Conservation (phyloP, 2,888 invertebrate species). For the Apodemia hepburni region DNA sequence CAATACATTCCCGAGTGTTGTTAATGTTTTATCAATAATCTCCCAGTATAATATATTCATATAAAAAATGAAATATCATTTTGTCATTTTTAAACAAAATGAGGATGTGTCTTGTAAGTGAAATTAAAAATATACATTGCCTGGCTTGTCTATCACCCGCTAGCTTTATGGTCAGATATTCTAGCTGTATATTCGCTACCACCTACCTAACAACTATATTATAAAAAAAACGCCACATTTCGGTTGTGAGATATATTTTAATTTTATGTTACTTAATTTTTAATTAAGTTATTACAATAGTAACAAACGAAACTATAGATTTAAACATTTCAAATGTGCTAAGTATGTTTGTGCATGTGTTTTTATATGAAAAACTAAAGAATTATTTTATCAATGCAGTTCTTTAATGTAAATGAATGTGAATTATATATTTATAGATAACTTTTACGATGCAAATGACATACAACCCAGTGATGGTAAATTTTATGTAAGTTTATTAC, state of each 20-base stretch:
- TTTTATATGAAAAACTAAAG: constrained; percentile 1
- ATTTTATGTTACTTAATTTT: constrained; percentile 20
- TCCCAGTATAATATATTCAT: too few relatives aligned
- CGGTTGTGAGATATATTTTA: constrained; percentile 18
- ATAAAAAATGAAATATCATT: too few relatives aligned
- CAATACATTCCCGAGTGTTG: too few relatives aligned
- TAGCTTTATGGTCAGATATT: neutral
- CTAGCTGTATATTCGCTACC: neutral
- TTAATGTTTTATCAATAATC: too few relatives aligned
- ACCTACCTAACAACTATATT: constrained; percentile 5
- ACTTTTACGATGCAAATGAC: neutral
- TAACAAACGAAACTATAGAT: constrained; percentile 9
- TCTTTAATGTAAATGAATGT: neutral
- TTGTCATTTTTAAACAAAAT: too few relatives aligned
- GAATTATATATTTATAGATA: constrained; percentile 8
- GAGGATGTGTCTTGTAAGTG: too few relatives aligned
- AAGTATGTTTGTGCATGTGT: neutral
- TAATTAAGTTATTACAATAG: constrained; percentile 14
- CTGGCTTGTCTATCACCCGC: neutral
- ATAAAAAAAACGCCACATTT: constrained; percentile 16
- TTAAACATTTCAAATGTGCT: neutral
- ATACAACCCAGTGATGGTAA: constrained; percentile 3
- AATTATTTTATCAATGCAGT: neutral
- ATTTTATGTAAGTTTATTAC: neutral
- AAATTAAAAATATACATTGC: too few relatives aligned